phyloP scores from a whole-genome alignment of 2,797 vertebrate genomes.

The Periparus ater region DNA sequence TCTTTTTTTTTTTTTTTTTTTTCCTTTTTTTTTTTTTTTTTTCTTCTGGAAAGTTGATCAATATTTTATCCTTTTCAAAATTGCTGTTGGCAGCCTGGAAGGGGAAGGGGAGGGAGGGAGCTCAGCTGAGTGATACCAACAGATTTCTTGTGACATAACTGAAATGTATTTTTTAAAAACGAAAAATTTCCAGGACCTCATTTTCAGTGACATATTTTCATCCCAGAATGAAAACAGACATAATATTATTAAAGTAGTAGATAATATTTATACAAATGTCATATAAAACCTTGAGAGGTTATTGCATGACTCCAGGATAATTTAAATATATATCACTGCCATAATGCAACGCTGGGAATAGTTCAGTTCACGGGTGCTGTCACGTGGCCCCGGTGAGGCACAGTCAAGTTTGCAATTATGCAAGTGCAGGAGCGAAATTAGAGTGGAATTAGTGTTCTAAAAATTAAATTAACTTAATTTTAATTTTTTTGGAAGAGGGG shows the following conservation, averaged over 20 bases:
- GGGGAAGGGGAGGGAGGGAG: neutral
- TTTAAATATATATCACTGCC: slow-evolving; percentile 15
- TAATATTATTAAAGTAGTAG: slow-evolving; percentile 30
- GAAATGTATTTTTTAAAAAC: neutral
- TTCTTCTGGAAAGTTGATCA: neutral
- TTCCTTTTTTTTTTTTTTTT: neutral
- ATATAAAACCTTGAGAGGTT: neutral
- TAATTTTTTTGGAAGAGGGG: neutral
- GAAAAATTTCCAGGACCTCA: neutral
- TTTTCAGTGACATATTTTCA: neutral
- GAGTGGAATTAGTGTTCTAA: neutral
- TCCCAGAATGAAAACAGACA: slow-evolving; percentile 5
- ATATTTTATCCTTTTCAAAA: slow-evolving; percentile 43
- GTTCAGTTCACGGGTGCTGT: neutral
- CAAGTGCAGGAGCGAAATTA: neutral
- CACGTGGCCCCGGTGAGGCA: neutral
- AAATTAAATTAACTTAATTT: neutral
- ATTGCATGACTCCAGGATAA: slow-evolving; percentile 12
- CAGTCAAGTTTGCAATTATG: slow-evolving; percentile 25
- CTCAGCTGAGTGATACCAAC: neutral
- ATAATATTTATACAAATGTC: slow-evolving; percentile 23
- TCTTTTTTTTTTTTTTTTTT: neutral
- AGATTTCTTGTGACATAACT: slow-evolving; percentile 6
- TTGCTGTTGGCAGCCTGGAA: neutral
- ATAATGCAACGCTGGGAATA: neutral